phyloP scores from a whole-genome alignment of 2,113 vertebrate species.

The Poicephalus gulielmi region DNA sequence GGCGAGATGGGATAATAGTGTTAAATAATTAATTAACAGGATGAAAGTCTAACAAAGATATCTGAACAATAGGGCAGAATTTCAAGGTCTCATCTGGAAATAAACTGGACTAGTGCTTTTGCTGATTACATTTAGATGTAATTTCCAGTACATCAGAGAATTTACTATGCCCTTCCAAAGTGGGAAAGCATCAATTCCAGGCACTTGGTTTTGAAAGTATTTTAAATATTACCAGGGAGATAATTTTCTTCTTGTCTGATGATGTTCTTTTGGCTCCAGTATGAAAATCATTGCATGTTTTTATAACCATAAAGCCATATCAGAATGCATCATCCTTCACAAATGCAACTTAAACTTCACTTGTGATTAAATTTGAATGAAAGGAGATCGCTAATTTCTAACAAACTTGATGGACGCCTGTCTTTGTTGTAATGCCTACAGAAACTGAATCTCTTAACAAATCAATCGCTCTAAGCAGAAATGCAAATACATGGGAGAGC shows the following conservation, averaged over 20 bases:
- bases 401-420: conserved; percentile 52
- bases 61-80: conserved; percentile 38
- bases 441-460: conserved; percentile 55
- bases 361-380: conserved; percentile 73
- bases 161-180: conserved; percentile 36
- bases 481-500: neutral
- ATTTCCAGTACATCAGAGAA: conserved; percentile 67
- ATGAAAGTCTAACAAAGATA: conserved; percentile 50
- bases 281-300: conserved; percentile 60
- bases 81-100: conserved; percentile 60
- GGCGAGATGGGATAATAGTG: neutral
- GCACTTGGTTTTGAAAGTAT: conserved; percentile 62
- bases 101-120: conserved; percentile 34
- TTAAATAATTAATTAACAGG: conserved; percentile 54
- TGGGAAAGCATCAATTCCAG: conserved; percentile 52
- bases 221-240: conserved; percentile 70
- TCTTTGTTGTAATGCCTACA: conserved; percentile 39
- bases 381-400: conserved; percentile 56
- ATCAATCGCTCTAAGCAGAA: neutral
- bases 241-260: conserved; percentile 68
- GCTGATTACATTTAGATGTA: conserved; percentile 58
- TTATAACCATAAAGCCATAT: conserved; percentile 48
- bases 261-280: conserved; percentile 70
- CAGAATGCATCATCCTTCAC: conserved; percentile 47
- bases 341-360: conserved; percentile 67